Base-by-base conservation (phyloP, 1,140 invertebrate species). In the Hypsibius dujardini region DNA sequence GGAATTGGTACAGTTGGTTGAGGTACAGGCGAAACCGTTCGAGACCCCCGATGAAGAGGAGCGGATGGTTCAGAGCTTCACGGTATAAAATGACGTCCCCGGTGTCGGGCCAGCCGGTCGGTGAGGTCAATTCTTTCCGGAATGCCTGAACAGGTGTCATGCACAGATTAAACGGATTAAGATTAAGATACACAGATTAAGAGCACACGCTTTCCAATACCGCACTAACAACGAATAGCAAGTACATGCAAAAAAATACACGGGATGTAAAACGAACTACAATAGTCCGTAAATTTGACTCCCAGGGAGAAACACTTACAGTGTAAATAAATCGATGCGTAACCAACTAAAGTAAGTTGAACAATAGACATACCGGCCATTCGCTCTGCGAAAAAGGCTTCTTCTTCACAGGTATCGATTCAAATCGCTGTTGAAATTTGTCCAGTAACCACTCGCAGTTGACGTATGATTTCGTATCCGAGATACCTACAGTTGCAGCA, bases 11-110 rank as follows among this genome's bases (percentile, higher is more conserved):
- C 12, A 67, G 42, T 45, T 67, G 62, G 7, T 67, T 67, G 12
- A 67, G 62, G 62, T 67, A 67, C 42, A 67, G 42, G 7, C 62
- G 62, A 45, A 67, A 42, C 3, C 12, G 42, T 15, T 67, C 62
- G 62, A 67, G 12, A 15, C 62, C 62, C 7, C 62, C 62, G 42
- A 67, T 67, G 42, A 15, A 67, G 0, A 15, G 62, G 62, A 15
- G 42, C 42, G 62, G 62, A 3, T 67, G 12, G 3, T 67, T 12
- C 3, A 45, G 42, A 67, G 42, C 62, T 67, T 67, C 62, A 12
- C 62, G 62, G 62, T 67, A 67, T 7, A 67, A 12, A 42, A 67
- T 67, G 42, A 42, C 42, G 62, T 67, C 42, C 3, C 42, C 42
- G 12, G 12, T n/a, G 7, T 42, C 12, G 45, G 12, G 62, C 62